Evolutionary conservation across 1,140 invertebrate species (phyloP).

Genomic region (Ceratosolen solmsi): DNA sequence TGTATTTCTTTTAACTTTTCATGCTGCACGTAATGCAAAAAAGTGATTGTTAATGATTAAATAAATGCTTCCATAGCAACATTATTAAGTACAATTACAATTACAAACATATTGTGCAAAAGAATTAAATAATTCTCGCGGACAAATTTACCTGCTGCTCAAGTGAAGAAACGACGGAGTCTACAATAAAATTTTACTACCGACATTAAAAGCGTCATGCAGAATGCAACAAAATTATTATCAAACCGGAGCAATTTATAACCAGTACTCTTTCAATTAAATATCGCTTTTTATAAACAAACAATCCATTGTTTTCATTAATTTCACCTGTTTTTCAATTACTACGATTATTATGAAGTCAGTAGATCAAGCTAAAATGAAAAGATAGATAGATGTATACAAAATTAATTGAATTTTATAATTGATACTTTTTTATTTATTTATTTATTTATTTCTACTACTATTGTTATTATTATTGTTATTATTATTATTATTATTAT

Average conservation of each 20-base stretch:
- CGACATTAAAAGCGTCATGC: background rate
- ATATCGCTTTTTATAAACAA: background rate
- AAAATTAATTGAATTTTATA: background rate
- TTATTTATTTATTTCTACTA: no score
- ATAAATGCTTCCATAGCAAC: background rate
- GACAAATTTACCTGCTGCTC: background rate
- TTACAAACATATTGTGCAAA: background rate
- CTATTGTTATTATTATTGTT: no score
- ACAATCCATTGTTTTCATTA: background rate
- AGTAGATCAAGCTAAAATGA: no score
- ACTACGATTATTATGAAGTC: background rate
- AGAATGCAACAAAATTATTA: background rate
- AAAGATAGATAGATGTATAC: background rate
- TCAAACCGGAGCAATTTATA: background rate
- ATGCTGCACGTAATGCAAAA: background rate
- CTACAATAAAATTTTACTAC: background rate
- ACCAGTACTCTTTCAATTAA: background rate
- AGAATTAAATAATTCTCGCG: background rate
- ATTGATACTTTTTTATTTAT: background rate
- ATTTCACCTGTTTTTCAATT: background rate
- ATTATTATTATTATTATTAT: no score
- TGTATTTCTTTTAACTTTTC: background rate
- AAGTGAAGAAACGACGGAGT: background rate
- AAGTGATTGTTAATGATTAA: background rate
- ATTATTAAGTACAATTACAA: background rate